Evolutionary conservation across 2,888 invertebrate genomes (phyloP).

Genomic region (Sesia bembeciformis): DNA sequence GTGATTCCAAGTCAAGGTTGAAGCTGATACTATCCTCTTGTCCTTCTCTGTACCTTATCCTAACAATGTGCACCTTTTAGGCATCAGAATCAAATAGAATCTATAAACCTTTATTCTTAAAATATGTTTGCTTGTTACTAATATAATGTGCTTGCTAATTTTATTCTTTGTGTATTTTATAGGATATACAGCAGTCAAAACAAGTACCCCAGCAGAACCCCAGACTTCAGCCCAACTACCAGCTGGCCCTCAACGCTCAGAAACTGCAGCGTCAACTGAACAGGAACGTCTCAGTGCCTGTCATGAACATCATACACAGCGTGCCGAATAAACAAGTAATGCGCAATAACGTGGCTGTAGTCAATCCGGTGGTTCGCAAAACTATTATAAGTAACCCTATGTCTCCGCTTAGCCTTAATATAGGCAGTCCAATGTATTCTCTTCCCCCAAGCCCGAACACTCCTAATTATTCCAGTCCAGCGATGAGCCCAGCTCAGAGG

Average conservation of each 20-base stretch:
- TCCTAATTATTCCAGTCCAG: constrained; percentile 39
- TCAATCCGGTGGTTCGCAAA: constrained; percentile 17
- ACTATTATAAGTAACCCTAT: constrained; percentile 21
- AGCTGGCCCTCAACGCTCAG: constrained; percentile 28
- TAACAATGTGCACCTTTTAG: constrained; percentile 30
- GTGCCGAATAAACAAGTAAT: constrained; percentile 30
- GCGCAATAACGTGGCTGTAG: constrained; percentile 21
- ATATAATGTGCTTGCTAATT: constrained; percentile 13
- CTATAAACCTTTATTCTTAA: constrained; percentile 1
- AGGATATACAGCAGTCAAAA: constrained; percentile 34
- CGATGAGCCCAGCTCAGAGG: constrained; percentile 48
- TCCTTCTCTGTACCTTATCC: constrained; percentile 5
- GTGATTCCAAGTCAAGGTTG: constrained; percentile 27
- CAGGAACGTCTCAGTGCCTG: constrained; percentile 35
- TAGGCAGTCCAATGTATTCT: constrained; percentile 51
- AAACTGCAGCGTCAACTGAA: constrained; percentile 14
- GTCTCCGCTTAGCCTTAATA: constrained; percentile 51
- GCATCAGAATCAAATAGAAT: background rate
- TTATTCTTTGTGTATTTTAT: constrained; percentile 27
- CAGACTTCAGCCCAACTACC: constrained; percentile 29
- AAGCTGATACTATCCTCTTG: constrained; percentile 31
- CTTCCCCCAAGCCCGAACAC: constrained; percentile 49
- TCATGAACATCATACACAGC: constrained; percentile 43
- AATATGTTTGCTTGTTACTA: constrained; percentile 1
- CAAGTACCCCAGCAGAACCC: constrained; percentile 13